Conservation (phyloP, 37 sponge, comb jelly and placozoan genomes). For the Beroe ovata region DNA sequence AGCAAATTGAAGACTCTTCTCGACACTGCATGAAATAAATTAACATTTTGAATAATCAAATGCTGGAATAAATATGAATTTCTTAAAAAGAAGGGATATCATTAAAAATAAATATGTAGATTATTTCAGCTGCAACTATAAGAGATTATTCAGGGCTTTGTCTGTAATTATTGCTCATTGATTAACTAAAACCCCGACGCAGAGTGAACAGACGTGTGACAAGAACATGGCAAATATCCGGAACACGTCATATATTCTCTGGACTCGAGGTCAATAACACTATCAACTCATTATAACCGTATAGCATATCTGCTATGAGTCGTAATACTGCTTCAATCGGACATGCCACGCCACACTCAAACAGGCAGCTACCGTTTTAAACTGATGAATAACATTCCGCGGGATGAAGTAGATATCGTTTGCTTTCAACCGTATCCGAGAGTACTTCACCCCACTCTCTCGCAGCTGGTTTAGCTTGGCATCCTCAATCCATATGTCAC, state of each 20-base stretch:
- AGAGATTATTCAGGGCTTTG: too few species aligned
- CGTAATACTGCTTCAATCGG: constrained; percentile 69
- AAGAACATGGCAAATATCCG: too few species aligned
- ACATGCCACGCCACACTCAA: constrained; percentile 97
- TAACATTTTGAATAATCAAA: constrained; percentile 24
- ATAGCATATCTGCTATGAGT: not conserved
- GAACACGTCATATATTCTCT: too few species aligned
- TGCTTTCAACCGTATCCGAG: constrained; percentile 77
- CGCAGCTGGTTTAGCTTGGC: constrained; percentile 91
- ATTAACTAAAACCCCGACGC: too few species aligned
- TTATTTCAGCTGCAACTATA: too few species aligned
- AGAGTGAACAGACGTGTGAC: too few species aligned
- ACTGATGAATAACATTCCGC: constrained; percentile 93
- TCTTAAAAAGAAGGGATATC: not conserved
- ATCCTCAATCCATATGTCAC: constrained; percentile 93
- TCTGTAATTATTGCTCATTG: too few species aligned
- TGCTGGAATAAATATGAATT: not conserved
- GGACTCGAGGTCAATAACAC: too few species aligned
- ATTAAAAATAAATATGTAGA: not conserved
- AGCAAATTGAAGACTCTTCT: too few species aligned
- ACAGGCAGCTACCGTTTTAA: constrained; percentile 85
- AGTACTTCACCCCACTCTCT: constrained; percentile 78
- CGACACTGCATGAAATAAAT: constrained; percentile 3
- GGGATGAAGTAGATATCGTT: constrained; percentile 98
- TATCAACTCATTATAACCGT: too few species aligned